Conservation (phyloP, 1,140 invertebrate species). For the Halictus rubicundus region DNA sequence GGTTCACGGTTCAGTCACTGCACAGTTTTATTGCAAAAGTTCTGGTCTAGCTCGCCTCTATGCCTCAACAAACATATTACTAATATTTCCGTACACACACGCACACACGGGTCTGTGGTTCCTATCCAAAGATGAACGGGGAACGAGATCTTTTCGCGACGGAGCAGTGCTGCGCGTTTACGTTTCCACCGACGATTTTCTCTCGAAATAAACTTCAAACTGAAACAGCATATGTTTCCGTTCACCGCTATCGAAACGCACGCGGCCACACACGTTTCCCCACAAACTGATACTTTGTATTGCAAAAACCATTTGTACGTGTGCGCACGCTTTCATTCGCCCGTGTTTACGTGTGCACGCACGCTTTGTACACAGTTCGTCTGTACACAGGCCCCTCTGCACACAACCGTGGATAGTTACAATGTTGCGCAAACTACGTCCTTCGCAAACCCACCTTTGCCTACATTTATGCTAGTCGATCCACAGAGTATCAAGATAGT, state of each 20-base stretch:
- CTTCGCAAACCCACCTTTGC: not conserved
- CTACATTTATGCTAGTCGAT: conserved; percentile 24
- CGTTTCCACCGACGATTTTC: conserved; percentile 4
- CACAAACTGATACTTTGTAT: not conserved
- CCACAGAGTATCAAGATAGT: too few relatives aligned
- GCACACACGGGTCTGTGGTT: not conserved
- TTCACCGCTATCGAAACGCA: not conserved
- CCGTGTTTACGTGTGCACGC: not conserved
- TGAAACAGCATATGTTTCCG: too few relatives aligned
- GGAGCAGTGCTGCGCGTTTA: not conserved
- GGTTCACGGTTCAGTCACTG: not conserved
- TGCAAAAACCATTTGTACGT: conserved; percentile 2
- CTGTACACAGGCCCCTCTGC: not conserved
- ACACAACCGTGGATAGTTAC: not conserved
- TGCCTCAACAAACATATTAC: not conserved
- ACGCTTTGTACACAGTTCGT: not conserved
- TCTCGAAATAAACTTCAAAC: not conserved
- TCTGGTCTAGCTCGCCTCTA: not conserved
- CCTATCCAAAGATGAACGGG: not conserved
- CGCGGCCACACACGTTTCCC: not conserved
- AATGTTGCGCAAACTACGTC: not conserved
- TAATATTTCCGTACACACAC: not conserved
- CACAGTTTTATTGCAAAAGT: not conserved
- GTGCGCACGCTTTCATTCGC: not conserved
- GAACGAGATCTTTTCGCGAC: conserved; percentile 6